Base-by-base conservation (phyloP, 2,113 vertebrate species). In the Anser brachyrhynchus region DNA sequence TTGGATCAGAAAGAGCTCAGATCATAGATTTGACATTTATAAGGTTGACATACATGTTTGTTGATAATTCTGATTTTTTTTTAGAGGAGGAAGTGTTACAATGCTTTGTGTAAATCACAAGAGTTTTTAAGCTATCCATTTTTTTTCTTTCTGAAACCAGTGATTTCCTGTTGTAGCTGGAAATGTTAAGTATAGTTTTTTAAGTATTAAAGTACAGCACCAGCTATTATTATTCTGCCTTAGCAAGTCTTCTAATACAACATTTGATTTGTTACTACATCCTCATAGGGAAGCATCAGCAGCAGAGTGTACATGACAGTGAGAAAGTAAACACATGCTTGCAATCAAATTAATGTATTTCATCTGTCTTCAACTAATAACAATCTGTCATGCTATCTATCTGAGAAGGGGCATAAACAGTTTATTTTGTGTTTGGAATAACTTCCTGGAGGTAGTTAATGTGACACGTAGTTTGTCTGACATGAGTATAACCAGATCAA, bases 381-480 rank as follows among this genome's bases (percentile, higher is more conserved):
- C 98, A 98, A 98, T 98, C 98, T 98, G 97, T 98, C 99, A 98
- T 98, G 97, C 98, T 99, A 99, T 99, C 99, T 99, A 98, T 98
- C 98, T 98, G 98, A 97, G 97, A 98, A 98, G 96, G 97, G 98
- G 98, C 98, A 98, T 99, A 99, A 99, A 99, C 99, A 99, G 99
- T 99, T 99, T 99, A 99, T 99, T 99, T 99, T 98, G 98, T 99
- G 98, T 99, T 99, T 99, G 98, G 99, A 98, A 98, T 98, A 98
- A 99, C 99, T 99, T 99, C 99, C 99, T 99, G 97, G 97, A 98
- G 98, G 98, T 98, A 98, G 98, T 99, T 99, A 99, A 98, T 98
- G 98, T 99, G 98, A 99, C 98, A 98, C 98, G 98, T 98, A 98
- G 98, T 99, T 99, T 99, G 99, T 99, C 98, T 99, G 98, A 98